Base-by-base conservation (phyloP, 2,888 invertebrate genomes). In the Campoplex capitator region DNA sequence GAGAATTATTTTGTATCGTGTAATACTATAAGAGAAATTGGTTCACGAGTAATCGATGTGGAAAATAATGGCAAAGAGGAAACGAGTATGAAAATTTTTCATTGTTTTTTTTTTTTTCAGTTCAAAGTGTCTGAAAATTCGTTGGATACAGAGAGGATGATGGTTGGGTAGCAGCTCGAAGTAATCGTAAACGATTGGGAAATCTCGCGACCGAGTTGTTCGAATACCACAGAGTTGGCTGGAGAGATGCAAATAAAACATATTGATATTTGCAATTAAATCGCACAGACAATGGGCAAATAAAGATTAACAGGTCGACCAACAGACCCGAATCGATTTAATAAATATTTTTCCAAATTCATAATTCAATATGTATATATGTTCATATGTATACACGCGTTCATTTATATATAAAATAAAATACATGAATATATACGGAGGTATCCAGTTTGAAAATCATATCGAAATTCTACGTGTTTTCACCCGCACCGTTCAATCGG, bases 191-290 rank as follows among this genome's bases (percentile, higher is more conserved):
- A 70, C 76, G 32, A 85, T 76, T 80, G 45, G n/a, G 51, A 42
- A 23, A 81, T 51, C 79, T 56, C 32, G 38, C 68, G 79, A 85
- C 54, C 78, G 76, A 86, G 83, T 62, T 62, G 65, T 54, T 62
- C 35, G 58, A 54, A 76, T 51, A 35, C 74, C 68, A 42, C 68
- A 58, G 62, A 67, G 18, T 9, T 54, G 45, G 84, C 45, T 71
- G 75, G 48, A 81, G 70, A 73, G 83, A 86, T 89, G 88, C 89
- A 91, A 90, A 93, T 92, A 90, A 91, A 93, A 93, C 92, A 92
- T 93, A 93, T 93, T 93, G 93, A 92, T 93, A 92, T 92, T 93
- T 92, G 91, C 91, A 93, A 93, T 93, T 92, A 93, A 93, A 93
- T 92, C 90, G 91, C 84, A 90, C 93, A 93, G 93, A 93, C 93